Evolutionary conservation across 2,888 invertebrate species (phyloP).

Genomic region (Myopa tessellatipennis): DNA sequence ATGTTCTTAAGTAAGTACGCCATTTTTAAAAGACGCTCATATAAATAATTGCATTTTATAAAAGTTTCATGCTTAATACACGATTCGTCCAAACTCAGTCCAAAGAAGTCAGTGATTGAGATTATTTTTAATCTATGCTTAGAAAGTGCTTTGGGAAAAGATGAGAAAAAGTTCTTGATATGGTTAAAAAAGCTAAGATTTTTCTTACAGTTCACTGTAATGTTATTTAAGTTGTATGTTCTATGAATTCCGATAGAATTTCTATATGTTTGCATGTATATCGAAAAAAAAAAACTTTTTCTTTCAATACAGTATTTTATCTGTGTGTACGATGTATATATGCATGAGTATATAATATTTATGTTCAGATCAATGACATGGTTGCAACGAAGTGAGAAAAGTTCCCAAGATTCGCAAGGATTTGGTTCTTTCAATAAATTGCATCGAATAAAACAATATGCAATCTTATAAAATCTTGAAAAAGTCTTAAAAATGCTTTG

Average conservation of each 20-base stretch:
- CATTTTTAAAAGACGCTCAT: too few species aligned
- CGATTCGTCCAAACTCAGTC: too few species aligned
- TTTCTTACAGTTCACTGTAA: not conserved
- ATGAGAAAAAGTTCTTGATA: too few species aligned
- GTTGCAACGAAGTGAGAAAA: constrained; percentile 67
- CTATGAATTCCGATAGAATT: constrained; percentile 15
- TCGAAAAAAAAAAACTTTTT: constrained; percentile 17
- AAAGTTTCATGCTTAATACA: too few species aligned
- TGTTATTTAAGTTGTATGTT: constrained; percentile 25
- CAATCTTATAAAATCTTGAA: not conserved
- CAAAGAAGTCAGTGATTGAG: too few species aligned
- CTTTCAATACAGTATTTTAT: constrained; percentile 38
- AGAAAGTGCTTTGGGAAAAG: not conserved
- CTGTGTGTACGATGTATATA: constrained; percentile 12
- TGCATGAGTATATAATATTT: constrained; percentile 23
- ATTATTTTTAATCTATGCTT: too few species aligned
- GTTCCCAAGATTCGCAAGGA: constrained; percentile 57
- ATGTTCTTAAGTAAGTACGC: too few species aligned
- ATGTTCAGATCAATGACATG: constrained; percentile 36
- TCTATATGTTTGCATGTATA: constrained; percentile 14
- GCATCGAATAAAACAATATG: too few species aligned
- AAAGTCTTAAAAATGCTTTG: not conserved
- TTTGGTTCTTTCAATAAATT: too few species aligned
- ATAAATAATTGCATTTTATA: too few species aligned
- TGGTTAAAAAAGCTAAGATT: too few species aligned